phyloP scores from a whole-genome alignment of 2,113 vertebrate species.

The Thunnus thynnus region DNA sequence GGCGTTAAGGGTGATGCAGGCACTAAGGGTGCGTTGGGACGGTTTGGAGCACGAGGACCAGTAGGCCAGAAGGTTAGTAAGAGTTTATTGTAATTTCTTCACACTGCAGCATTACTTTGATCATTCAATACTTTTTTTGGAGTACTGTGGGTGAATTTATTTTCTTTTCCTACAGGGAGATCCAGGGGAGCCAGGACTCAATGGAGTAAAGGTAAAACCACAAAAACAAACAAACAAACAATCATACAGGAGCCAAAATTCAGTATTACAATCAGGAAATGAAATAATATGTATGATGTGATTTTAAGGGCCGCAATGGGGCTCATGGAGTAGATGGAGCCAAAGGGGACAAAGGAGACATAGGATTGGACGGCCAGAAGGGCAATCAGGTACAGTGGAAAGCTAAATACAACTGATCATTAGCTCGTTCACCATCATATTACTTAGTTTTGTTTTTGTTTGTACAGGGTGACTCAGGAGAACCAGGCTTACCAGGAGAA shows the following conservation, averaged over 20 bases:
- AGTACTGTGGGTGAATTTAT: background rate
- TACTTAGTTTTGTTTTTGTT: background rate
- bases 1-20: conserved; percentile 91
- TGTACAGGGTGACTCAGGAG: conserved; percentile 86
- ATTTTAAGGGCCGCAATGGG: conserved; percentile 87
- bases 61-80: conserved; percentile 90
- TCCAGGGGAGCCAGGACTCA: conserved; percentile 86
- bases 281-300: background rate
- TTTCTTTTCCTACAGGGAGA: conserved; percentile 84
- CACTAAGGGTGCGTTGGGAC: conserved; percentile 88
- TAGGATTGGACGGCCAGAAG: conserved; percentile 86
- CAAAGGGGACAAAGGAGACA: conserved; percentile 89
- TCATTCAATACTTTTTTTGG: background rate
- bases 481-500: conserved; percentile 84
- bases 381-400: conserved; percentile 82
- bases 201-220: conserved; percentile 84
- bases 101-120: background rate
- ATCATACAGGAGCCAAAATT: background rate
- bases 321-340: conserved; percentile 85
- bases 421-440: background rate
- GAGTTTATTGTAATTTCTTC: background rate
- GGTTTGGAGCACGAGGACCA: conserved; percentile 89
- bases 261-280: background rate
- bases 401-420: background rate
- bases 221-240: conserved; percentile 1